These are phyloP conservation scores for Plectus sambesii DNA, from an alignment of 1,140 invertebrate genomes.

Conservation along the genomic window DNA sequence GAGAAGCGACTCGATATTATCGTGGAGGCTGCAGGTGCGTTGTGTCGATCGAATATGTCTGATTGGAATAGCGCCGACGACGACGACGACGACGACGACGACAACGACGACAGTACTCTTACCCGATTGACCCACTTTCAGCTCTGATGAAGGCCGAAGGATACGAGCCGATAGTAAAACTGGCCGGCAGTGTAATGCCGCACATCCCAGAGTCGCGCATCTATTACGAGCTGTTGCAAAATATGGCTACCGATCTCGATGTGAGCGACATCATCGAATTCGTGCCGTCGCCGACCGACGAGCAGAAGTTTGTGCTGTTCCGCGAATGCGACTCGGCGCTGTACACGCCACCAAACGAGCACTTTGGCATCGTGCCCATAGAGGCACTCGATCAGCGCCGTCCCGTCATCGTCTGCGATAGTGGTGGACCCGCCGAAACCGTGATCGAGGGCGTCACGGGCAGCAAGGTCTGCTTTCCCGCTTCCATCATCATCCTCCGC, in stretches of 20 bases:
- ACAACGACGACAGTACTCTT: too few relatives aligned
- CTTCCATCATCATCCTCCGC: too few relatives aligned
- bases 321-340: conserved; percentile 40
- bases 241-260: conserved; percentile 30
- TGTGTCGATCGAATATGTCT: neutral
- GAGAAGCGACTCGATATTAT: conserved; percentile 45
- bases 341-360: conserved; percentile 44
- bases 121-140: too few relatives aligned
- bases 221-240: conserved; percentile 35
- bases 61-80: too few relatives aligned
- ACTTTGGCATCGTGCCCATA: conserved; percentile 45
- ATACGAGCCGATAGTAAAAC: conserved; percentile 27
- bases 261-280: conserved; percentile 38
- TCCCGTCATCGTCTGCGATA: conserved; percentile 44
- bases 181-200: conserved; percentile 44
- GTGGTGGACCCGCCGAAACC: conserved; percentile 42
- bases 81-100: too few relatives aligned
- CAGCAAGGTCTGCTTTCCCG: conserved; percentile 24
- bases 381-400: conserved; percentile 42
- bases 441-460: conserved; percentile 42
- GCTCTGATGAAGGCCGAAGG: conserved; percentile 34
- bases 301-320: conserved; percentile 36
- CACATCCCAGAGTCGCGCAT: conserved; percentile 44
- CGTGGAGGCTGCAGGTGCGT: conserved; percentile 37
- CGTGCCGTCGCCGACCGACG: conserved; percentile 35